Conservation (phyloP, 2,888 invertebrate genomes). For the Ormyrus thymus region DNA sequence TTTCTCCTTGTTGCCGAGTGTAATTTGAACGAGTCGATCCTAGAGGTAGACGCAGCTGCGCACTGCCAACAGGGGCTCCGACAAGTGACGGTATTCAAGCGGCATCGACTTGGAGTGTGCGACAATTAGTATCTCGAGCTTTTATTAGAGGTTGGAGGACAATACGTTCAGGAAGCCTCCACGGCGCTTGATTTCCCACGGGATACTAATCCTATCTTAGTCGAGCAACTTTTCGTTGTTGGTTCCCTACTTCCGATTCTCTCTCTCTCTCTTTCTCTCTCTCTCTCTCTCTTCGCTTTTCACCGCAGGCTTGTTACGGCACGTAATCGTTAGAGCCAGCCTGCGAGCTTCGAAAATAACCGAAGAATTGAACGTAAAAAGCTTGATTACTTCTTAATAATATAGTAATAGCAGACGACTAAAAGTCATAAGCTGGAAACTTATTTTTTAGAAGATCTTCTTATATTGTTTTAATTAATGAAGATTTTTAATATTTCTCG, state of each 20-base stretch:
- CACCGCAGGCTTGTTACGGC: constrained; percentile 47
- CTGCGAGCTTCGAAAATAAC: constrained; percentile 41
- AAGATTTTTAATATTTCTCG: too few relatives aligned
- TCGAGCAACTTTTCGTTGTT: constrained; percentile 66
- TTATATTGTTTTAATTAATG: too few relatives aligned
- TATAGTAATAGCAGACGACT: constrained; percentile 38
- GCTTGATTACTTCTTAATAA: constrained; percentile 45
- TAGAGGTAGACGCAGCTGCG: constrained; percentile 9
- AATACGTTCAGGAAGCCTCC: constrained; percentile 65
- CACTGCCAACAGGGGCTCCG: background rate
- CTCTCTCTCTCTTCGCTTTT: constrained; percentile 51
- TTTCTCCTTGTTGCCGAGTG: constrained; percentile 29
- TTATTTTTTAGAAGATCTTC: background rate
- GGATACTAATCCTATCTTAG: constrained; percentile 70
- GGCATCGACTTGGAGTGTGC: constrained; percentile 35
- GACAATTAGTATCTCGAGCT: constrained; percentile 70
- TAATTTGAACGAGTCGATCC: constrained; percentile 22
- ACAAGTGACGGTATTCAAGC: background rate
- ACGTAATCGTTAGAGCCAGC: constrained; percentile 45
- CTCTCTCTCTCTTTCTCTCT: constrained; percentile 49
- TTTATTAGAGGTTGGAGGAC: constrained; percentile 68
- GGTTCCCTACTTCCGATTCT: constrained; percentile 60
- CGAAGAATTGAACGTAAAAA: constrained; percentile 48
- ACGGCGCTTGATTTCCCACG: constrained; percentile 70
- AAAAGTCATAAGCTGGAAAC: constrained; percentile 7